A percentile compares a stretch with the other conserved stretches of the same genome.
These are phyloP conservation scores for Cherax destructor DNA, from an alignment of 1,140 invertebrate species.

Conservation along the genomic window DNA sequence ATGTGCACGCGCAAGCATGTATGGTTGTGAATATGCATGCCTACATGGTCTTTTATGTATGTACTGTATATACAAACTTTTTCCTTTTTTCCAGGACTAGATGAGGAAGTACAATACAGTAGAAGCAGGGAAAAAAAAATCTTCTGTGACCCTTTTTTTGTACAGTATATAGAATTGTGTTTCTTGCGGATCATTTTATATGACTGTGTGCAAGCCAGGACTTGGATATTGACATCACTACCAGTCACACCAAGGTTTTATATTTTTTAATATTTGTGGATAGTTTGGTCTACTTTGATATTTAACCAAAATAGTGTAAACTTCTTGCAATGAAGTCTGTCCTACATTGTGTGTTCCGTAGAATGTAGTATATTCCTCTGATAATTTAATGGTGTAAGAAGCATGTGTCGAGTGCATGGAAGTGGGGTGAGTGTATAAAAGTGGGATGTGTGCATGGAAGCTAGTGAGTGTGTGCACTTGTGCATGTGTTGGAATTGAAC, in stretches of 20 bases:
- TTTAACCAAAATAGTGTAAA: not conserved
- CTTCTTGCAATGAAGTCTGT: not conserved
- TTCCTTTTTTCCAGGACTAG: not conserved
- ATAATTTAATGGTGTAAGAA: too few relatives aligned
- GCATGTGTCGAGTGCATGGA: not conserved
- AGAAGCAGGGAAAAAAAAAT: not conserved
- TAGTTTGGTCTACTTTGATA: conserved; percentile 8
- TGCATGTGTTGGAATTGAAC: too few relatives aligned
- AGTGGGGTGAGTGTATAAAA: not conserved
- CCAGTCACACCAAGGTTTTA: not conserved
- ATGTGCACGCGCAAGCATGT: not conserved
- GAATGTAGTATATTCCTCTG: not conserved
- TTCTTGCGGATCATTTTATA: not conserved
- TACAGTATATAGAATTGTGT: not conserved
- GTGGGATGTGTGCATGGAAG: too few relatives aligned
- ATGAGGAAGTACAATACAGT: not conserved
- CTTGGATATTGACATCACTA: not conserved
- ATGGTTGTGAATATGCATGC: not conserved
- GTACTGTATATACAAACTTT: not conserved
- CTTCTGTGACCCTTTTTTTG: not conserved
- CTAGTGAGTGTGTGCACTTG: too few relatives aligned
- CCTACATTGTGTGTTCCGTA: not conserved
- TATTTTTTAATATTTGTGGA: conserved; percentile 4
- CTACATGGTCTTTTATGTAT: not conserved
- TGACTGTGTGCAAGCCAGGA: not conserved